These are phyloP conservation scores for Tenthredo scrophulariae DNA, from an alignment of 2,888 invertebrate species.

Conservation along the genomic window DNA sequence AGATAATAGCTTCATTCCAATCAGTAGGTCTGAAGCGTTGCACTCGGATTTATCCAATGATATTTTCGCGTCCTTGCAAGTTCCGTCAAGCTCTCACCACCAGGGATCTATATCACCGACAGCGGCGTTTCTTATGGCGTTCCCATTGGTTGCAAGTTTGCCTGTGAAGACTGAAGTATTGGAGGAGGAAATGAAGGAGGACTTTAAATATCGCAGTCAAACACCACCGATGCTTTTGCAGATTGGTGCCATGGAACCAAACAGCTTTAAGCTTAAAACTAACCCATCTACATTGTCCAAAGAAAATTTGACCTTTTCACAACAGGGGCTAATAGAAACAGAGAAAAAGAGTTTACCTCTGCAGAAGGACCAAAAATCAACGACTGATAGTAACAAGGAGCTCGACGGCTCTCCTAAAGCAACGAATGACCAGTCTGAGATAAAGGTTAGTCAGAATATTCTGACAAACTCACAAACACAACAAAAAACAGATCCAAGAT, in stretches of 20 bases:
- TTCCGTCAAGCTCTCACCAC: constrained; percentile 80
- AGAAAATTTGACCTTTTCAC: neutral
- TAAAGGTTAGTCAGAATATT: neutral
- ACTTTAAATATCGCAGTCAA: constrained; percentile 75
- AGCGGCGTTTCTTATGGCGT: constrained; percentile 88
- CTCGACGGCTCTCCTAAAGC: neutral
- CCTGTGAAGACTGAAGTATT: constrained; percentile 80
- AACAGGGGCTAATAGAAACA: neutral
- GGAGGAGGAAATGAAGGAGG: constrained; percentile 80
- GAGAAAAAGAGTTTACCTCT: constrained; percentile 17
- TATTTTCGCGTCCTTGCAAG: constrained; percentile 82
- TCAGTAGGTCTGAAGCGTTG: constrained; percentile 68
- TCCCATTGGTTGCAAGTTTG: constrained; percentile 85
- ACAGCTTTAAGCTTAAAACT: constrained; percentile 74
- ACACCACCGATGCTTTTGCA: constrained; percentile 76
- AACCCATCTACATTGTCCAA: constrained; percentile 31
- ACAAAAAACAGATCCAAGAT: constrained; percentile 8
- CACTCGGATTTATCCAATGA: constrained; percentile 82
- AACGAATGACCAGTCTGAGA: neutral
- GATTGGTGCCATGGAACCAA: constrained; percentile 75
- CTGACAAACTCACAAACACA: neutral
- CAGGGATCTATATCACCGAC: constrained; percentile 86
- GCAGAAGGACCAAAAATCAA: neutral
- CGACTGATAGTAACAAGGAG: constrained; percentile 18
- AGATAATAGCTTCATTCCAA: constrained; percentile 74